These are phyloP conservation scores for Bubo blakistoni DNA, from an alignment of 2,113 vertebrate genomes.

Conservation along the genomic window DNA sequence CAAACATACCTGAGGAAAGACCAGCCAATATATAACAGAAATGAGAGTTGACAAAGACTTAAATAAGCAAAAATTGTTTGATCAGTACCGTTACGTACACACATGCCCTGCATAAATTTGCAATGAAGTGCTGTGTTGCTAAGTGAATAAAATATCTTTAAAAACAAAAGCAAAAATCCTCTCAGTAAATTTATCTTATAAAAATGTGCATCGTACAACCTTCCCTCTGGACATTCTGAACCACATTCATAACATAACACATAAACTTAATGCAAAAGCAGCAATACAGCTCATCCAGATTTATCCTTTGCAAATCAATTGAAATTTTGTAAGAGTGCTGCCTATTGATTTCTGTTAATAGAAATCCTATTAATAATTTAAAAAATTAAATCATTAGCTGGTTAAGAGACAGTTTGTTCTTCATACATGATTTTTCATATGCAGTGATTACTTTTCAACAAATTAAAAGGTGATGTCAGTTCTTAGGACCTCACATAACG, in stretches of 20 bases:
- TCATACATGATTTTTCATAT: background rate
- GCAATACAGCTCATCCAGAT: background rate
- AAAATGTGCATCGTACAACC: background rate
- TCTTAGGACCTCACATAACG: background rate
- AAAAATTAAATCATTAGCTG: background rate
- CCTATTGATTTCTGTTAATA: background rate
- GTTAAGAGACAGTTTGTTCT: background rate
- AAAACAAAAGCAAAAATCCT: background rate
- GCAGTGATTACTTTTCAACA: background rate
- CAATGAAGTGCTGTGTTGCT: background rate
- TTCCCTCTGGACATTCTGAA: background rate
- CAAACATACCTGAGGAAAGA: background rate
- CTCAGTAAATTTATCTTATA: background rate
- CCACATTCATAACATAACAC: background rate
- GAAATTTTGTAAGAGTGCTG: background rate
- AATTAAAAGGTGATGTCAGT: background rate
- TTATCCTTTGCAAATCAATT: background rate
- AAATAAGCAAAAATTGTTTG: background rate
- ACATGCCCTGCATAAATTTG: background rate
- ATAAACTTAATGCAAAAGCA: background rate
- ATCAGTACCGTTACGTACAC: background rate
- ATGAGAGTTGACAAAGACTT: background rate
- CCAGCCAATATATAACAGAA: background rate
- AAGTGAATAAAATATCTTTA: background rate
- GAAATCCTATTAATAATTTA: background rate